phyloP scores from a whole-genome alignment of 2,888 invertebrate species.

The Xanthorhoe designata region DNA sequence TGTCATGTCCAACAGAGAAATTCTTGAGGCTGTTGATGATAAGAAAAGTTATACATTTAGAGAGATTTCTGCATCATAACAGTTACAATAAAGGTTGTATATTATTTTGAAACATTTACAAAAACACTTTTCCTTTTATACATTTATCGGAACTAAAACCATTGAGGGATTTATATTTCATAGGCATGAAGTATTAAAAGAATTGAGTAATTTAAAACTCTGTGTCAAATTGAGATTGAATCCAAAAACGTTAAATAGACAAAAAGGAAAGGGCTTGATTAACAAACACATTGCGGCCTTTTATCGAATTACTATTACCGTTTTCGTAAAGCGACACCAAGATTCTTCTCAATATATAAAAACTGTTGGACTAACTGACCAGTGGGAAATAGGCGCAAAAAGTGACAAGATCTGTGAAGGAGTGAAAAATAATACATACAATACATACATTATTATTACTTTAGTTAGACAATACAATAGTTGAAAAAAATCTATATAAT shows the following conservation, averaged over 20 bases:
- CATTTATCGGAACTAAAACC: not conserved
- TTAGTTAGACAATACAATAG: too few species aligned
- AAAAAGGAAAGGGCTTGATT: conserved; percentile 23
- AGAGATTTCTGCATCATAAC: not conserved
- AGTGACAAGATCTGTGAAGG: too few species aligned
- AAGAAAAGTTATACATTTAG: too few species aligned
- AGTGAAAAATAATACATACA: too few species aligned
- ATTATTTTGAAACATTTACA: not conserved
- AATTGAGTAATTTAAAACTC: conserved; percentile 2
- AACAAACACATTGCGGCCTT: conserved; percentile 36
- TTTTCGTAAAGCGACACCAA: conserved; percentile 47
- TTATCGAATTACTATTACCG: conserved; percentile 23
- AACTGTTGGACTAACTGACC: not conserved
- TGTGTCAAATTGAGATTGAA: conserved; percentile 8
- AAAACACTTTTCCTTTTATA: not conserved
- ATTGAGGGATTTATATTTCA: not conserved
- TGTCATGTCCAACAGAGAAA: too few species aligned
- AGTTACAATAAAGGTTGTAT: not conserved
- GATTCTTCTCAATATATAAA: conserved; percentile 21
- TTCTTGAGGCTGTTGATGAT: too few species aligned
- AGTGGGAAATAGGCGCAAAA: too few species aligned
- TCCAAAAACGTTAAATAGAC: conserved; percentile 4
- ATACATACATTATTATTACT: too few species aligned
- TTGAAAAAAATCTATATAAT: too few species aligned
- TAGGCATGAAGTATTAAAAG: conserved; percentile 1